Base-by-base conservation (phyloP, 2,797 vertebrate species). In the Geotrypetes seraphini region DNA sequence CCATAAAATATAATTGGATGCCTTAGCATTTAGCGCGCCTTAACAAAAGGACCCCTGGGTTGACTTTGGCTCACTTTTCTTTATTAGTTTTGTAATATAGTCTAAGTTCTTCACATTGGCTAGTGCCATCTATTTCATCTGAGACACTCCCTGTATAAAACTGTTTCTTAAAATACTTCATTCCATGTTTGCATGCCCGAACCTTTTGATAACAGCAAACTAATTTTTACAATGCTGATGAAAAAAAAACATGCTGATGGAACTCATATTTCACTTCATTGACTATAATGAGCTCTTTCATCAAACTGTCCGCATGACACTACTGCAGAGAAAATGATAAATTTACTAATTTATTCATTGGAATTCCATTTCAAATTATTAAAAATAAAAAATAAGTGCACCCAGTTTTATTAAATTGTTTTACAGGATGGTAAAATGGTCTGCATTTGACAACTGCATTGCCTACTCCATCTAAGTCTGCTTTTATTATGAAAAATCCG, bases 181-280 rank as follows among this genome's bases (percentile, higher is more conserved):
- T 76, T 79, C 81, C 78, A 69, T 73, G 77, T 77, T 71, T 74
- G 57, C 59, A 71, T 74, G 67, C 46, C 44, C 55, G 45, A 67
- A 47, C 54, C 47, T 43, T n/a, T 69, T 63, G 61, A 72, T 81
- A 81, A 73, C 66, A 68, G 57, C 59, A 76, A 83, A 73, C 62
- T 81, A 78, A 81, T 85, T 84, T 79, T 60, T 63, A 20, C 60
- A 63, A 62, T 67, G 63, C 62, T 16, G 69, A 76, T 75, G 69
- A 81, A 78, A 83, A 78, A 69, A 81, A 78, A 83, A 78, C 73
- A 56, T 63, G 60, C 69, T 77, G 78, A 79, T 78, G 59, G 61
- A 78, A 75, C 66, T 81, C 78, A 83, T 85, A 84, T 77, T 85
- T 85, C 78, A 83, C 71, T 79, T 75, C 79, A 79, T 66, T 77